A percentile compares a stretch with the other conserved stretches of the same genome.
Conservation (phyloP, 2,113 vertebrate species). For the Gymnogyps californianus region DNA sequence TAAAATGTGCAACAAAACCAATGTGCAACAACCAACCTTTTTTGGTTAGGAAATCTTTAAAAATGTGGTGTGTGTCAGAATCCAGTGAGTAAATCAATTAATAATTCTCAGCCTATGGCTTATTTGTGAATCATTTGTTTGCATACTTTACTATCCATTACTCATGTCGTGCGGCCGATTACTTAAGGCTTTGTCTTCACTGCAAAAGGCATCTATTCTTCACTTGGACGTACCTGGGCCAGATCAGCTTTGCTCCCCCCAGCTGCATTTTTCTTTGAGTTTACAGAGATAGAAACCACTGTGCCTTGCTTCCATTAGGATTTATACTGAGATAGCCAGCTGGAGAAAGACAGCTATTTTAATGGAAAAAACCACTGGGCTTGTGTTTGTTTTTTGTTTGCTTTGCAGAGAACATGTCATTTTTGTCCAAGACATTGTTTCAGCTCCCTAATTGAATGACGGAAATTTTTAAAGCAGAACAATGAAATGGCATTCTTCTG, state of each 20-base stretch:
- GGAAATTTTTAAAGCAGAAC: conserved; percentile 49
- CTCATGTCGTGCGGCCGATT: neutral
- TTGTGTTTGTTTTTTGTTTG: conserved; percentile 39
- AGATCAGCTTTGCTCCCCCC: neutral
- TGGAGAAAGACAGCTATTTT: conserved; percentile 21
- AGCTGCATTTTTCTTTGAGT: neutral
- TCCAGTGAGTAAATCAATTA: neutral
- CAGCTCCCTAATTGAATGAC: conserved; percentile 29
- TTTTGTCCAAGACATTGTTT: conserved; percentile 67
- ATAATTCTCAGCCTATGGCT: neutral
- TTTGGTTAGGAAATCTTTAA: neutral
- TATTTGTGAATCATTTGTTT: conserved; percentile 17
- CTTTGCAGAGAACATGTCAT: neutral
- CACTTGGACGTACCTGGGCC: neutral
- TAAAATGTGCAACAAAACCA: neutral
- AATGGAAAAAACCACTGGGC: conserved; percentile 35
- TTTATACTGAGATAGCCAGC: neutral
- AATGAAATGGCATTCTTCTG: conserved; percentile 48
- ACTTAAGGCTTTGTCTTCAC: neutral
- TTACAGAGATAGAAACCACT: neutral
- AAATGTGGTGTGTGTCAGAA: neutral
- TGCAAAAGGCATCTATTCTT: neutral
- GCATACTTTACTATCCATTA: neutral
- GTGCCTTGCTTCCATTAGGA: neutral
- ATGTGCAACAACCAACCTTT: neutral